Base-by-base conservation (phyloP, 2,888 invertebrate genomes). In the Drepanosiphum platanoidis region DNA sequence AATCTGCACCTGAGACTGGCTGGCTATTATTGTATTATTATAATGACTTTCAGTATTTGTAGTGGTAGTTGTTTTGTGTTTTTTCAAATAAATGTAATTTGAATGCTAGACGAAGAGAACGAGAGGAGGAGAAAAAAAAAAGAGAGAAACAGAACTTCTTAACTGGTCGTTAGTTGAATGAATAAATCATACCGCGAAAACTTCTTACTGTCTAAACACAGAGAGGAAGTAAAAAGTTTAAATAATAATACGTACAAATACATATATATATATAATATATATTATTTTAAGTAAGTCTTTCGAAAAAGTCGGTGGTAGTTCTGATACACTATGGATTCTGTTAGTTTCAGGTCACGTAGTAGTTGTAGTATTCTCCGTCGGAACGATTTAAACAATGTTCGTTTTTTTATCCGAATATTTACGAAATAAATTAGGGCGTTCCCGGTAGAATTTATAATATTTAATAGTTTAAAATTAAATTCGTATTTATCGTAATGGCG, bases 121-220 rank as follows among this genome's bases (percentile, higher is more conserved):
- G 42, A 8, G 22, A 58, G 52, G 36, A 80, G 8, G 22, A 58
- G 52, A 52, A 80, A 80, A 86, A n/a, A n/a, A n/a, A n/a, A n/a
- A n/a, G n/a, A n/a, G n/a, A n/a, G n/a, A n/a, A n/a, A n/a, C n/a
- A n/a, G n/a, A n/a, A n/a, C n/a, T 52, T 52, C 52, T 52, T 52
- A 70, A 71, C 70, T 42, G 30, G 42, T 42, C 64, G 71, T 72
- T 68, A 39, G 74, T 34, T 46, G 8, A 32, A 42, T 64, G 18
- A 64, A 83, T 83, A 83, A 83, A 74, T 83, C 83, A 83, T 74
- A 74, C 15, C 7, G 27, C n/a, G 27, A 66, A 74, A 83, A 83
- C 64, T 64, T 83, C 64, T 74, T 32, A 22, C 39, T 58, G 27
- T 30, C 39, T 39, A 22, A 13, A n/a, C n/a, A n/a, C 22, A 58